A percentile compares a stretch with the other conserved stretches of the same genome.
These are phyloP conservation scores for Polymixis lichenea DNA, from an alignment of 2,888 invertebrate species.

Conservation along the genomic window DNA sequence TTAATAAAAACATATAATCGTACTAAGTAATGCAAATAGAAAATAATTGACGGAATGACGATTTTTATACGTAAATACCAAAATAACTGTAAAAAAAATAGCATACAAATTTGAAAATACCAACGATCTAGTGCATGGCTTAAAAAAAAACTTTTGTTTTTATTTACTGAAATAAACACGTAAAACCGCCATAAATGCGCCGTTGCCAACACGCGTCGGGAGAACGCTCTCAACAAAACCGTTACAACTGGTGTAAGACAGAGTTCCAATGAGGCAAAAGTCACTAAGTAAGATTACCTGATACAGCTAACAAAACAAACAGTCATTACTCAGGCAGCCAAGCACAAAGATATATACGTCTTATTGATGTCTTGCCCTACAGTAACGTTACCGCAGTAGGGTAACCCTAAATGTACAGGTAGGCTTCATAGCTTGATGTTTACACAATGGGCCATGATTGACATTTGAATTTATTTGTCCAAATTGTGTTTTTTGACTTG, in stretches of 20 bases:
- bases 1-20: too few relatives aligned
- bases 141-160: too few relatives aligned
- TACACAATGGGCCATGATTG: conserved; percentile 15
- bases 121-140: too few relatives aligned
- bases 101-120: too few relatives aligned
- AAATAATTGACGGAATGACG: too few relatives aligned
- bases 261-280: background rate
- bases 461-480: conserved; percentile 5
- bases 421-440: conserved; percentile 14
- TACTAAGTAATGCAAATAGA: too few relatives aligned
- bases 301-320: conserved; percentile 47
- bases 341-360: conserved; percentile 52
- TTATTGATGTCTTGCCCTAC: conserved; percentile 48
- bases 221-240: too few relatives aligned
- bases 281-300: conserved; percentile 31
- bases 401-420: conserved; percentile 35
- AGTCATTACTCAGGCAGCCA: conserved; percentile 53
- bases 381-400: conserved; percentile 40
- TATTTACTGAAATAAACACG: too few relatives aligned
- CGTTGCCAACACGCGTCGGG: too few relatives aligned
- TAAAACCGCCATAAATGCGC: too few relatives aligned
- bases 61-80: too few relatives aligned
- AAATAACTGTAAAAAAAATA: too few relatives aligned
- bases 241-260: background rate
- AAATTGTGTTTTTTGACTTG: conserved; percentile 4